Percentiles rank a stretch among this genome's conserved stretches.
phyloP scores from a whole-genome alignment of 2,888 invertebrate genomes.

The Nowickia ferox region DNA sequence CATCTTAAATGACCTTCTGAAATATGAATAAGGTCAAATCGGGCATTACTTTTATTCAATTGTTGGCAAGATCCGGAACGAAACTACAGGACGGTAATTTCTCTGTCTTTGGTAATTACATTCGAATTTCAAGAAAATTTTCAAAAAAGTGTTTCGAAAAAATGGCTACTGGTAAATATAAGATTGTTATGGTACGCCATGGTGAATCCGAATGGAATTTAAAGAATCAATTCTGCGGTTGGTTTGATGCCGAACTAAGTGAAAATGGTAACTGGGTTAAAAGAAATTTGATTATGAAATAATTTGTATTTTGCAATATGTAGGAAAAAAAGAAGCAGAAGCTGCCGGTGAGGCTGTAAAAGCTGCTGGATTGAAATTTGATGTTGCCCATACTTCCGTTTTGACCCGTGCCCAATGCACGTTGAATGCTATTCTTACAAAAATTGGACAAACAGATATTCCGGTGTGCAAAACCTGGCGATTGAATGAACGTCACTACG shows the following conservation, averaged over 20 bases:
- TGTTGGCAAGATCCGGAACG: neutral
- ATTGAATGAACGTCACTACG: conserved; percentile 94
- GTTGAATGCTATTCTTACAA: conserved; percentile 87
- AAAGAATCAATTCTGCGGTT: conserved; percentile 90
- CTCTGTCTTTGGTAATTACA: neutral
- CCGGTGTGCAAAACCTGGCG: conserved; percentile 91
- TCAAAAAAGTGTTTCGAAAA: conserved; percentile 26
- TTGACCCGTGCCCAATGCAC: conserved; percentile 92
- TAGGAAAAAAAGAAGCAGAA: conserved; percentile 82
- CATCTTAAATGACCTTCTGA: conserved; percentile 75
- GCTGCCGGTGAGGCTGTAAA: conserved; percentile 91
- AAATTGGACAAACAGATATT: conserved; percentile 88
- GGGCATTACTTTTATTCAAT: conserved; percentile 59
- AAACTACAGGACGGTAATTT: neutral
- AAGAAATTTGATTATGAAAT: conserved; percentile 58
- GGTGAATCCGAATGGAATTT: conserved; percentile 91
- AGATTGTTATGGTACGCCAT: conserved; percentile 90
- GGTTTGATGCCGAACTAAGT: conserved; percentile 89
- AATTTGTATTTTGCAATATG: neutral
- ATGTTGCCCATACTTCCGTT: conserved; percentile 92
- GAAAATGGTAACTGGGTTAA: conserved; percentile 85
- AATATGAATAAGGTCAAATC: conserved; percentile 75
- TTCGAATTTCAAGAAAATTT: conserved; percentile 8
- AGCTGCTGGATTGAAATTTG: conserved; percentile 89
- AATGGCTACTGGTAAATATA: conserved; percentile 84